Base-by-base conservation (phyloP, 2,888 invertebrate species). In the Eupithecia abbreviata region DNA sequence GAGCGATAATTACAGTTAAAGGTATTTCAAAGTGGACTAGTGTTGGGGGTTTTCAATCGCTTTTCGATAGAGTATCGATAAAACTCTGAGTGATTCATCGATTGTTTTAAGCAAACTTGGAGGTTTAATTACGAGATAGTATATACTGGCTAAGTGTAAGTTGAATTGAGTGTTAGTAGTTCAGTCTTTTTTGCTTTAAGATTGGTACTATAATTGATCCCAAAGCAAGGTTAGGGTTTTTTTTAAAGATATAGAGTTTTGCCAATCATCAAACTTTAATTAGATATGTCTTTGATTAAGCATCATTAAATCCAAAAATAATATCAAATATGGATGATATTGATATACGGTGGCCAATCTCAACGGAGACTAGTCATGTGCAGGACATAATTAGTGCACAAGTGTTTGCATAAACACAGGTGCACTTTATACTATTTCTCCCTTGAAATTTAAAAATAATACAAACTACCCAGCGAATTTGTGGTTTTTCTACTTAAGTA, bases 1-100 rank as follows among this genome's bases (percentile, higher is more conserved):
- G 79, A 82, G 84, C 79, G 85, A 88, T 90, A 90, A 90, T 90
- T 91, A 87, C 85, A 80, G 84, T 82, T 84, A 86, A 88, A 86
- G 85, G 87, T 84, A 86, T 89, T 89, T 87, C 85, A 88, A 88
- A 82, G 84, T 41, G 18, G 58, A 68, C 49, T 75, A 75, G 74
- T 75, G 74, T 65, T 66, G 74, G 9, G 66, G 45, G 30, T 55
- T 45, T 42, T 42, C 43, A 66, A 74, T 74, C 49, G 42, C 51
- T 49, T 43, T 43, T 71, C 43, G 65, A 69, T 71, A 71, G 49
- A 62, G 42, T 65, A 47, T 66, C 71, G 74, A 75, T 71, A 67
- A 62, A 62, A 62, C 12, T 62, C 62, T 47, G 62, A 62, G 30
- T 62, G 62, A 62, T 62, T 62, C 62, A 62, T 62, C 62, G 62